Conservation (phyloP, 2,888 invertebrate species). For the Cancer borealis region DNA sequence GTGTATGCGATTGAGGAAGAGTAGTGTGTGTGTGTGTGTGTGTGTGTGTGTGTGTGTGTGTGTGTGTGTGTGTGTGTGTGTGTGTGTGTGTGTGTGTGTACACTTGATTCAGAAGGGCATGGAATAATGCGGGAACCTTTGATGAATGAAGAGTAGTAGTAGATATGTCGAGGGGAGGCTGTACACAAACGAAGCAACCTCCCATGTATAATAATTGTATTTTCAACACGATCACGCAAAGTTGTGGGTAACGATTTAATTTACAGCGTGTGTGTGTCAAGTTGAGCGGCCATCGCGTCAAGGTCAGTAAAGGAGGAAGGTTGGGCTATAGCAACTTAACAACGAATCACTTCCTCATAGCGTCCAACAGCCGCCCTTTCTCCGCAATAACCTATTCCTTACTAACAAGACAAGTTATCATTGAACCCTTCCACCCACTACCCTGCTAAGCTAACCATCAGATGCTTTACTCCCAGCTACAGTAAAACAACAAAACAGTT, state of each 20-base stretch:
- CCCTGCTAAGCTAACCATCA: not conserved
- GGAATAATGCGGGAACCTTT: too few species aligned
- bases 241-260: too few species aligned
- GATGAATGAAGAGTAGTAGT: too few species aligned
- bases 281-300: too few species aligned
- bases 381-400: not conserved
- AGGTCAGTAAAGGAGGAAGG: not conserved
- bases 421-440: not conserved
- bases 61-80: slow-evolving; percentile 51
- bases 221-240: too few species aligned
- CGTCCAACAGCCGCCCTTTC: not conserved
- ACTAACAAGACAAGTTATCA: not conserved
- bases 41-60: slow-evolving; percentile 53
- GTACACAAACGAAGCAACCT: too few species aligned
- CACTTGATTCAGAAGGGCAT: too few species aligned
- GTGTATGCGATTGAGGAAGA: too few species aligned
- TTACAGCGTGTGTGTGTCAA: not conserved
- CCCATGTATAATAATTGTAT: too few species aligned
- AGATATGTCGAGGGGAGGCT: too few species aligned
- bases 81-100: slow-evolving; percentile 37
- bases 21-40: not conserved
- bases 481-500: not conserved
- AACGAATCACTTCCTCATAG: not conserved
- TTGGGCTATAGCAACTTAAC: not conserved
- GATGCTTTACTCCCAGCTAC: not conserved